These are phyloP conservation scores for Parnassius smintheus DNA, from an alignment of 2,888 invertebrate species.

Conservation along the genomic window DNA sequence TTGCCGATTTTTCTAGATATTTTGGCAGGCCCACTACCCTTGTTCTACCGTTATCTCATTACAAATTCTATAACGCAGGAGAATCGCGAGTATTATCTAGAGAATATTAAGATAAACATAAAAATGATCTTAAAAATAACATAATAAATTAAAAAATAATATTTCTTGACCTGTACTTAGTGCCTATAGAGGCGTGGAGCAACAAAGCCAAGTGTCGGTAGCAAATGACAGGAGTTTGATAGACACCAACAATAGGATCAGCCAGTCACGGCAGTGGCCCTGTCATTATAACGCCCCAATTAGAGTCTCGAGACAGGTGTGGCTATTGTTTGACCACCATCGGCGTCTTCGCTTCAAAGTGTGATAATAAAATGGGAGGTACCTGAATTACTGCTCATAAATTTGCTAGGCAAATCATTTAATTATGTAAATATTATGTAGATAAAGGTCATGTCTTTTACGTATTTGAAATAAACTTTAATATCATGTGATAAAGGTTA, in stretches of 20 bases:
- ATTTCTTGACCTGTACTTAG: conserved; percentile 4
- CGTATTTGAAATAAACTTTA: background rate
- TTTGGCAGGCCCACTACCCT: too few species aligned
- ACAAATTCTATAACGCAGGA: too few species aligned
- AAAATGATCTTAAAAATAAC: too few species aligned
- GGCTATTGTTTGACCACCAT: conserved; percentile 18
- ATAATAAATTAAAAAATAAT: too few species aligned
- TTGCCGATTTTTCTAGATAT: too few species aligned
- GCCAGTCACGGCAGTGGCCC: conserved; percentile 25
- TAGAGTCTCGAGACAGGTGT: conserved; percentile 29
- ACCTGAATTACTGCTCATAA: background rate
- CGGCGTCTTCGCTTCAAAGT: background rate
- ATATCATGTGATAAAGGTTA: too few species aligned
- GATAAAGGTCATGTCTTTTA: background rate
- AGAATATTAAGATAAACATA: too few species aligned
- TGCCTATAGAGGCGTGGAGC: background rate
- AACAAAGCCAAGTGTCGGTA: conserved; percentile 24
- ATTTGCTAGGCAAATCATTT: conserved; percentile 1
- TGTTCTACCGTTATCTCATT: too few species aligned
- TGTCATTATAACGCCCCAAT: conserved; percentile 41
- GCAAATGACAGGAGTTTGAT: conserved; percentile 43
- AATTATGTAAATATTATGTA: conserved; percentile 3
- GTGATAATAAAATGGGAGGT: background rate
- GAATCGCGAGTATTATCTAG: too few species aligned
- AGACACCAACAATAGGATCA: conserved; percentile 13